Conservation (phyloP, 2,888 invertebrate species). For the Mythimna albipuncta region DNA sequence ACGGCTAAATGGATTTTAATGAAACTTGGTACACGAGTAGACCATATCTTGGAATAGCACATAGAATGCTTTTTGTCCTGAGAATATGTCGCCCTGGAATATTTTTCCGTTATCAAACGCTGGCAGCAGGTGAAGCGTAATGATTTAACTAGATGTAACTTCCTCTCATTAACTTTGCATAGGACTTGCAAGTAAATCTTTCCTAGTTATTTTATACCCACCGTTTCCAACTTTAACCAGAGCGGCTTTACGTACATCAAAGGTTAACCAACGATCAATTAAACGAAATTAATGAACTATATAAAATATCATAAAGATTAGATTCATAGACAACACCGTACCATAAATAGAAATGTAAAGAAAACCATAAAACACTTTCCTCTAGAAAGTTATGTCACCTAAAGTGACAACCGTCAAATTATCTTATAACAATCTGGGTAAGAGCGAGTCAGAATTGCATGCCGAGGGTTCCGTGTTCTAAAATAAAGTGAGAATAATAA, state of each 20-base stretch:
- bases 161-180: neutral
- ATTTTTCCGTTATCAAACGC: too few relatives aligned
- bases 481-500: neutral
- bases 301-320: slow-evolving; percentile 43
- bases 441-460: neutral
- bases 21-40: too few relatives aligned
- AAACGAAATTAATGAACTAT: slow-evolving; percentile 37
- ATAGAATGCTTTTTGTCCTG: too few relatives aligned
- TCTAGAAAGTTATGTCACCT: slow-evolving; percentile 40
- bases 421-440: neutral
- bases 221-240: neutral
- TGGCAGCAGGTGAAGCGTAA: too few relatives aligned
- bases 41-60: too few relatives aligned
- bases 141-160: too few relatives aligned
- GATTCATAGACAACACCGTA: slow-evolving; percentile 26
- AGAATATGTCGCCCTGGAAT: too few relatives aligned
- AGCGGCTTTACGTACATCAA: slow-evolving; percentile 34
- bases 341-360: slow-evolving; percentile 35
- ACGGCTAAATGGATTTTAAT: too few relatives aligned
- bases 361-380: slow-evolving; percentile 51
- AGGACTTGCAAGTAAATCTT: slow-evolving; percentile 1
- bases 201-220: slow-evolving; percentile 6
- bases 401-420: slow-evolving; percentile 6
- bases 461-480: neutral
- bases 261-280: slow-evolving; percentile 33